Base-by-base conservation (phyloP, 2,797 vertebrate species). In the Sarcophilus harrisii region DNA sequence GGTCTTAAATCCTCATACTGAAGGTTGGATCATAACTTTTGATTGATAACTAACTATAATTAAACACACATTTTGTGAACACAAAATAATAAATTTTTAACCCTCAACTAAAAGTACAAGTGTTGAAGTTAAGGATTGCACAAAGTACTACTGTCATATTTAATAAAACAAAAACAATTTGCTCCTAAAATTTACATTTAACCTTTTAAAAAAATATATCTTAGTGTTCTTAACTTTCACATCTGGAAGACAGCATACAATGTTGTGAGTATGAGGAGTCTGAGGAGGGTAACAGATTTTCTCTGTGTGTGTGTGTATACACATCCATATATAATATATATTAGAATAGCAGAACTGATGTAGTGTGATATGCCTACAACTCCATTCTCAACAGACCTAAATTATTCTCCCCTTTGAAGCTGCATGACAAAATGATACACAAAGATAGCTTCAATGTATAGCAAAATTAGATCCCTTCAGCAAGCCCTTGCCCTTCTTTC, bases 111-210 rank as follows among this genome's bases (percentile, higher is more conserved):
- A 89, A 9, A 93, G 49, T 30, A 30, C 52, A 97, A 12, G 45
- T 57, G 92, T 62, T 92, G 90, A 90, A 94, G 58, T 96, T 12
- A 93, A 94, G 95, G 95, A 93, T 81, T 95, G 95, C 62, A n/a
- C 13, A 18, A 8, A 16, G 14, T 59, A 92, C 95, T 94, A 96
- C 93, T 95, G 30, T 91, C 54, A 38, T 94, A 93, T n/a, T 93
- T 93, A 96, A 95, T 95, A 54, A 94, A 96, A 95, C 95, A 54
- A 94, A 38, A 96, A 58, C 91, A 49, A 93, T 95, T 66, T 60
- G 93, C 91, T 93, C 59, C n/a, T 81, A 94, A 91, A 93, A 66
- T 92, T 58, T 95, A 94, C 96, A 66, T 90, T 90, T 94, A 95
- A 58, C 9, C 93, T 28, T 32, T 87, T 91, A n/a, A n/a, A 73